Base-by-base conservation (phyloP, 2,888 invertebrate genomes). In the Imbricaverruca yamaguchii region DNA sequence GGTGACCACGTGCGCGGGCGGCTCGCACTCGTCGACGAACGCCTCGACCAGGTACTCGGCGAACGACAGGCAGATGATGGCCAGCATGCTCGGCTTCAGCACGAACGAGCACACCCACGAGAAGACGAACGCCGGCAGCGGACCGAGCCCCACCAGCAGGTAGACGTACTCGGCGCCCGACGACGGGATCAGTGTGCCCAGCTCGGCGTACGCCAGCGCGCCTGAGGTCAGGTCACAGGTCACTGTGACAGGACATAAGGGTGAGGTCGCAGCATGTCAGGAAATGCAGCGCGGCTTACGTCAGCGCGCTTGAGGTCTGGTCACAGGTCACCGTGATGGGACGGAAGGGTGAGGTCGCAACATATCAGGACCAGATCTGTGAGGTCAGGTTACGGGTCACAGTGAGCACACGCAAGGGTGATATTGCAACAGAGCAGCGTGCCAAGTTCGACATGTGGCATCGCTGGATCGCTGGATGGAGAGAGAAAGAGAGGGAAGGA, bases 101-200 rank as follows among this genome's bases (percentile, higher is more conserved):
- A 96, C 94, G 88, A 96, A 90, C 83, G 95, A 95, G 86, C 95
- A 95, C 87, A 94, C 94, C 96, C 96, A 96, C 87, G 95, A 94
- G 89, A 95, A 96, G 84, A 96, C 90, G 89, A 96, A 96, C 85
- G 95, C 96, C 84, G 95, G 94, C 83, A 94, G 92, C 85, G 94
- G 93, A 84, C 96, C 96, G 88, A 95, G 96, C 82, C 96, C 96
- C 88, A 95, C 95, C 93, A 95, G 94, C 89, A 96, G 95, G 89
- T 97, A 96, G 85, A 95, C 95, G 90, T 96, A 96, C 88, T 97
- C 96, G 84, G 95, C 96, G 84, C 96, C 96, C 84, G 95, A 95
- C 85, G 95, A 94, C 86, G 96, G 95, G 88, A 96, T 96, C 93
- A 96, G 94, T 84, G 96, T 96, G 86, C 96, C 96, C 87, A 97